Evolutionary conservation across 2,113 vertebrate genomes (phyloP), one percentile per base, ranked within the genome.

Genomic region (Pseudonaja textilis): DNA sequence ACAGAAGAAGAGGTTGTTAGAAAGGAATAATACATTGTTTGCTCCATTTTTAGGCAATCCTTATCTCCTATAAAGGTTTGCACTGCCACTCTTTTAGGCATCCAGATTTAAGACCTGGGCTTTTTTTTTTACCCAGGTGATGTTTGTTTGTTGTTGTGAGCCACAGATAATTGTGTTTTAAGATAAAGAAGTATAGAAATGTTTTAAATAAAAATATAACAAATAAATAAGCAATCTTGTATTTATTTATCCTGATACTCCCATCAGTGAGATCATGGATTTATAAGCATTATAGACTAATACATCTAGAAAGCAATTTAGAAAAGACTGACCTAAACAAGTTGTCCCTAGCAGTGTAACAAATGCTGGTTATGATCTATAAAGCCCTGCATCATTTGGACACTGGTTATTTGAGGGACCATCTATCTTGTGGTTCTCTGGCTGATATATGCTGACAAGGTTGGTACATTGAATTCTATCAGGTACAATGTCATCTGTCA

Each of bases 11-110:
- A 93, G 52, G 56, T 90, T 87, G 26, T 93, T 20, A 81, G 87
- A 95, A 91, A 93, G 88, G 93, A 93, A 3, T 0, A 81, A 34
- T 8, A 8, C 3, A 91, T 90, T 47, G 45, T 88, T 91, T 96
- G 91, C 69, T 96, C 89, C 50, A 54, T 85, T 50, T 93, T 91
- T 52, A 26, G 1, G 59, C n/a, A 91, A 20, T 86, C 81, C 20
- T 88, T 74, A 88, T n/a, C 47, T 81, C 34, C 1, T 81, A 8
- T 39, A 81, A 34, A 39, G 1, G 18, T 81, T 42, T 42, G 34
- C 34, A 22, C 18, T 22, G 7, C 18, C 34, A 81, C 34, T 42
- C 34, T 81, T 81, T 42, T 22, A 42, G 34, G n/a, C n/a, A 39
- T 81, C 34, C 74, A 81, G 18, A 7, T 42, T 81, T 34, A 81